Percentiles rank a stretch among this genome's conserved stretches.
These are phyloP conservation scores for Chelidonichthys spinosus DNA, from an alignment of 2,797 vertebrate species.

Conservation along the genomic window DNA sequence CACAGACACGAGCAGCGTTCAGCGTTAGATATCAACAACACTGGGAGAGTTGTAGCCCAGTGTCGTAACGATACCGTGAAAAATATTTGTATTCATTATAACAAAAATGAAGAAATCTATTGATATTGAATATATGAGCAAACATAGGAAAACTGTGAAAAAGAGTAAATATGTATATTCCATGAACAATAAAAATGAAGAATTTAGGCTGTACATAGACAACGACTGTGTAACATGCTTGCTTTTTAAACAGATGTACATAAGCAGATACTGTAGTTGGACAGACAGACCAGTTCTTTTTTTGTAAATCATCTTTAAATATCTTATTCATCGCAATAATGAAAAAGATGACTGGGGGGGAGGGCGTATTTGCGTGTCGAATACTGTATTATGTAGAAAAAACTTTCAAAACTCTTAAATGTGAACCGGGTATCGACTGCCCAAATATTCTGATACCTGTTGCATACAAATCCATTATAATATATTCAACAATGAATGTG, in stretches of 20 bases:
- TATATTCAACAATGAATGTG: slow-evolving; percentile 78
- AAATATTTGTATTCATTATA: slow-evolving; percentile 73
- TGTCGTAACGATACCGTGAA: slow-evolving; percentile 60
- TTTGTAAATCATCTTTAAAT: slow-evolving; percentile 93
- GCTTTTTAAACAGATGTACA: slow-evolving; percentile 98
- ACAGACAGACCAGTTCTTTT: slow-evolving; percentile 90
- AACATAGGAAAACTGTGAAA: slow-evolving; percentile 89
- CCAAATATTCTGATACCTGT: slow-evolving; percentile 75
- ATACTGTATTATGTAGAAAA: slow-evolving; percentile 67
- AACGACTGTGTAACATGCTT: slow-evolving; percentile 92
- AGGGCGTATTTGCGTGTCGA: slow-evolving; percentile 72
- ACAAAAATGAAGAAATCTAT: slow-evolving; percentile 64
- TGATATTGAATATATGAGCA: slow-evolving; percentile 79
- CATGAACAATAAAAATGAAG: slow-evolving; percentile 86
- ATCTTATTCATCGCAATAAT: slow-evolving; percentile 98
- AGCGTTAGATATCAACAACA: slow-evolving; percentile 85
- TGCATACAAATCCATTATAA: slow-evolving; percentile 54
- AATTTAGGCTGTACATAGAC: slow-evolving; percentile 91
- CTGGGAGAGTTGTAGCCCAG: slow-evolving; percentile 75
- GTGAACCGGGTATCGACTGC: slow-evolving; percentile 80
- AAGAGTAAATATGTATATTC: slow-evolving; percentile 97
- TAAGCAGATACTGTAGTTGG: slow-evolving; percentile 88
- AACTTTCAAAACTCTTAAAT: slow-evolving; percentile 81
- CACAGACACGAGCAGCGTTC: slow-evolving; percentile 80
- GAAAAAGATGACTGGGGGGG: slow-evolving; percentile 81